Conservation (phyloP, 2,797 vertebrate species). For the Urosaurus nigricauda region DNA sequence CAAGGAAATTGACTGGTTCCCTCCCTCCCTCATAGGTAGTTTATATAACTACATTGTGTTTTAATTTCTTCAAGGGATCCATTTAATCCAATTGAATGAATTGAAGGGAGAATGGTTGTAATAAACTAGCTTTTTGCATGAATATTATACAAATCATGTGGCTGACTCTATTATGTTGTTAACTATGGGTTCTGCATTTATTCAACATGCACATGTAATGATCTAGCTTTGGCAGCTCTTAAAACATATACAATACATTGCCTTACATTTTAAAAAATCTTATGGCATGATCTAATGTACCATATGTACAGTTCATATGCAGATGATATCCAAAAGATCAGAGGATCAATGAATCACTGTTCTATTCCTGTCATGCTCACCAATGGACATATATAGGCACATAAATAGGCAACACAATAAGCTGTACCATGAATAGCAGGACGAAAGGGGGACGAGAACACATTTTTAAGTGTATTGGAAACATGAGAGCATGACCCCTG, state of each 20-base stretch:
- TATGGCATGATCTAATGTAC: background rate
- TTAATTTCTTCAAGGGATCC: background rate
- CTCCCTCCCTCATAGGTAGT: background rate
- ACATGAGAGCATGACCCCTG: background rate
- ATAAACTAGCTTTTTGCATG: background rate
- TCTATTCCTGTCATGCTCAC: background rate
- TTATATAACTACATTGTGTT: background rate
- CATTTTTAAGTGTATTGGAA: background rate
- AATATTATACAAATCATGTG: background rate
- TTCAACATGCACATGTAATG: background rate
- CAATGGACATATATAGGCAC: background rate
- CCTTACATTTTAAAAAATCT: background rate
- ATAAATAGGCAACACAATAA: background rate
- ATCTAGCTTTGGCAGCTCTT: background rate
- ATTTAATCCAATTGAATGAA: conserved; percentile 2
- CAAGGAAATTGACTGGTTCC: conserved; percentile 58
- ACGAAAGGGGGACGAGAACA: background rate
- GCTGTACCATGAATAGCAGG: background rate
- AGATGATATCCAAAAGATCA: background rate
- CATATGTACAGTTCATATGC: background rate
- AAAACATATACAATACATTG: background rate
- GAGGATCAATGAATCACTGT: background rate
- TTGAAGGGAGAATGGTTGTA: background rate
- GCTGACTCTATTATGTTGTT: background rate
- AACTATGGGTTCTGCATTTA: background rate